A percentile compares a stretch with the other conserved stretches of the same genome.
Evolutionary conservation across 2,113 vertebrate species (phyloP).

Genomic region (Ramphastos sulfuratus): DNA sequence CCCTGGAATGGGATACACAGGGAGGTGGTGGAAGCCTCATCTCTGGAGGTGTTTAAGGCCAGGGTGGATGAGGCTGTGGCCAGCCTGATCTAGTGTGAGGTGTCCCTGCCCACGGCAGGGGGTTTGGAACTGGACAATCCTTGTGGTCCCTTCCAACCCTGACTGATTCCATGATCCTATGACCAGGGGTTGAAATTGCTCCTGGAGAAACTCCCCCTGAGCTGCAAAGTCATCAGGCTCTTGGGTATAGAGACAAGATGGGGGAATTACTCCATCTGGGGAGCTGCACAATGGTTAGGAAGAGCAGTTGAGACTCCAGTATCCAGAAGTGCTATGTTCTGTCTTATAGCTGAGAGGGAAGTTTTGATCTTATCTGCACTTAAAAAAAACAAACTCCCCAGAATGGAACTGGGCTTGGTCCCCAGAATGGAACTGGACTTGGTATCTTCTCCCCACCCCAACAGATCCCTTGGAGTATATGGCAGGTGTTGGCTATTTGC

Average conservation of each 20-base stretch:
- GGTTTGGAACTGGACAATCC: no score
- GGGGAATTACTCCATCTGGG: neutral
- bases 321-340: neutral
- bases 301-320: neutral
- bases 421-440: neutral
- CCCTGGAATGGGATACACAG: no score
- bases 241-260: neutral
- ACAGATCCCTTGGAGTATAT: no score
- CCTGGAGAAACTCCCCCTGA: neutral
- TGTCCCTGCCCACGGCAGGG: no score
- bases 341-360: neutral
- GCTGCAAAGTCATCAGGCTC: neutral
- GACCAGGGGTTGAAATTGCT: neutral
- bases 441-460: neutral
- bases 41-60: no score
- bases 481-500: no score
- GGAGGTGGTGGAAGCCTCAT: no score
- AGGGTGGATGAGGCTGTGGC: no score
- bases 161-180: no score
- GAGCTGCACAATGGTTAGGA: neutral
- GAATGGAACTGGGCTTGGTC: no score
- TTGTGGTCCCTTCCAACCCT: no score
- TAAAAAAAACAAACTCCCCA: neutral
- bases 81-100: no score
- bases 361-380: constrained; percentile 23